A percentile compares a stretch with the other conserved stretches of the same genome.
Conservation (phyloP, 2,797 vertebrate species). For the Muscicapa striata region DNA sequence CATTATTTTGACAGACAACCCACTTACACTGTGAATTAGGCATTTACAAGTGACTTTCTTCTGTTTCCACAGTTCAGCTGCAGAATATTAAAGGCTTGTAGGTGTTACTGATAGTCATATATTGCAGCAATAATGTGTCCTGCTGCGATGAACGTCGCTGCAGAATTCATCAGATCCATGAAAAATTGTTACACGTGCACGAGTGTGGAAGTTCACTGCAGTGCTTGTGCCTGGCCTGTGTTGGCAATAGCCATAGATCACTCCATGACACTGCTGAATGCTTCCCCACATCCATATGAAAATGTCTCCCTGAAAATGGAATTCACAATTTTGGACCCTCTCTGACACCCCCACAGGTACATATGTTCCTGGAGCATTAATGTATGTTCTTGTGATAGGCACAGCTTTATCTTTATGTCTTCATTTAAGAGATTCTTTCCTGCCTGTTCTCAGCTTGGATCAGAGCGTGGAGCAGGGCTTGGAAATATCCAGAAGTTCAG, state of each 20-base stretch:
- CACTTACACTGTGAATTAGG: background rate
- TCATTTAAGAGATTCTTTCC: background rate
- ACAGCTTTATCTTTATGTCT: background rate
- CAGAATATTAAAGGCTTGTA: conserved; percentile 36
- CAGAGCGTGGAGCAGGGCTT: background rate
- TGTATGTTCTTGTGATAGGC: background rate
- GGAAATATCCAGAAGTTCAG: background rate
- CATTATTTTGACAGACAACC: conserved; percentile 9
- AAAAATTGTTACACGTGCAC: background rate
- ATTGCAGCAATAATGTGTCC: background rate
- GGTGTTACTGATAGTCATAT: conserved; percentile 28
- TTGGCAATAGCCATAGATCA: background rate
- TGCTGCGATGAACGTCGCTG: background rate
- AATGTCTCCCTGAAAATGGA: background rate
- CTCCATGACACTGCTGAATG: background rate
- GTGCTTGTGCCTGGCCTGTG: background rate
- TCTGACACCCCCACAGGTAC: background rate
- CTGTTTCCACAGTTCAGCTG: conserved; percentile 7
- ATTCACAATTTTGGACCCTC: background rate
- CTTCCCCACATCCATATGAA: background rate
- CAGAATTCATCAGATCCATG: conserved; percentile 10
- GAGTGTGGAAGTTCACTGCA: background rate
- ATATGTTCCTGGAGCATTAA: background rate
- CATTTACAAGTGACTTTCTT: conserved; percentile 36
- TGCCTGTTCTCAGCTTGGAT: background rate